Conservation (phyloP, 2,113 vertebrate species). For the Upupa epops region DNA sequence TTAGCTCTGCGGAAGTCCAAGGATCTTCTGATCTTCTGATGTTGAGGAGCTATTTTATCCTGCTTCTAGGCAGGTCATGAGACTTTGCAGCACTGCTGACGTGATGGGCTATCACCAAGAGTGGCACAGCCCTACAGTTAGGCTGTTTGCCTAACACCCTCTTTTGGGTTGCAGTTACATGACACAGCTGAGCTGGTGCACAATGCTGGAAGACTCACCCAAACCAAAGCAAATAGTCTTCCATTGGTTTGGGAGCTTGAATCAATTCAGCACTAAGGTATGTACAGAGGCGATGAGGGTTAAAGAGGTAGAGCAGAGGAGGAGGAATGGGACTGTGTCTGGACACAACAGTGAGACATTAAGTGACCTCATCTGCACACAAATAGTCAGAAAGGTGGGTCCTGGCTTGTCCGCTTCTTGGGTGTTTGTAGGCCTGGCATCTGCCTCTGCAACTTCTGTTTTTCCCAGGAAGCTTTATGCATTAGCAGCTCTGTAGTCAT, state of each 20-base stretch:
- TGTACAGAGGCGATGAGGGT: not conserved
- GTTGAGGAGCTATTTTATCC: not conserved
- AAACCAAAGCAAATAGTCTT: not conserved
- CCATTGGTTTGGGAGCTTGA: not conserved
- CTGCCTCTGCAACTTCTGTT: not conserved
- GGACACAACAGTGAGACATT: not conserved
- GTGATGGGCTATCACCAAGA: not conserved
- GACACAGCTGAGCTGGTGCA: not conserved
- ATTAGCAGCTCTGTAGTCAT: not conserved
- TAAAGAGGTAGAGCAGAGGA: not conserved
- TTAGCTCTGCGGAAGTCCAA: too few relatives aligned
- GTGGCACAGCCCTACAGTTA: not conserved
- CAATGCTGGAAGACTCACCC: not conserved
- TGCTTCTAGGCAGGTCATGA: not conserved
- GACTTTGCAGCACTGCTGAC: rapidly evolving
- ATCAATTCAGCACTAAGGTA: not conserved
- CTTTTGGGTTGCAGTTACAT: not conserved
- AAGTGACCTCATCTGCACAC: not conserved
- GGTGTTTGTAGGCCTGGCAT: not conserved
- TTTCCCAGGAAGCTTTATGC: not conserved
- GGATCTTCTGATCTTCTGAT: not conserved
- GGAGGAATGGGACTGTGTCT: not conserved
- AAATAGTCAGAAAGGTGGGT: not conserved
- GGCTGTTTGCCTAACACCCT: not conserved
- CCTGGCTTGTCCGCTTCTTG: not conserved